A percentile compares a stretch with the other conserved stretches of the same genome.
phyloP scores from a whole-genome alignment of 2,113 vertebrate genomes.

The Epinephelus fuscoguttatus region DNA sequence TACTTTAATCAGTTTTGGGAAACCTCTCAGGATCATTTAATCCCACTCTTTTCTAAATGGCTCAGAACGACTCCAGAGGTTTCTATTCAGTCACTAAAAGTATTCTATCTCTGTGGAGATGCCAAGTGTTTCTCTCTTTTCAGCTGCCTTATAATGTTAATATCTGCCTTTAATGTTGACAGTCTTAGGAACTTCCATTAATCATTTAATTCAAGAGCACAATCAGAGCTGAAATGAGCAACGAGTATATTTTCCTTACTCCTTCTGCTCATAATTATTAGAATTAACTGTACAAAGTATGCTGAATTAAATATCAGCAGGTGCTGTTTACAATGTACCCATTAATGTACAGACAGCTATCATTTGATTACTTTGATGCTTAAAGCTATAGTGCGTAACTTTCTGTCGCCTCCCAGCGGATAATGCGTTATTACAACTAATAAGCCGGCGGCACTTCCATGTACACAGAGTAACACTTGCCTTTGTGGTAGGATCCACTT shows the following conservation, averaged over 20 bases:
- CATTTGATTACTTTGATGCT: not conserved
- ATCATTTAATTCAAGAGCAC: slow-evolving; percentile 27
- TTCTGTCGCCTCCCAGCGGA: no score
- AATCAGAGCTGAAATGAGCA: not conserved
- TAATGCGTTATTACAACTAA: no score
- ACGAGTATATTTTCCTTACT: not conserved
- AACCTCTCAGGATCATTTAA: slow-evolving; percentile 34
- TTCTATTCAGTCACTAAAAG: slow-evolving; percentile 32
- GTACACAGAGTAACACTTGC: no score
- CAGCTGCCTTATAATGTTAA: not conserved
- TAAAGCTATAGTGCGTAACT: no score
- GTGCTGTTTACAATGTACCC: not conserved
- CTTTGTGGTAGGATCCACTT: no score
- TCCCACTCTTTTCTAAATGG: slow-evolving; percentile 24
- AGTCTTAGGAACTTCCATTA: slow-evolving; percentile 16
- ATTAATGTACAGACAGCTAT: not conserved
- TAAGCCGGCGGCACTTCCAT: no score
- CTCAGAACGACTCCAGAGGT: slow-evolving; percentile 17
- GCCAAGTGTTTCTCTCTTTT: slow-evolving; percentile 8
- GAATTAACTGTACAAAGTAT: not conserved
- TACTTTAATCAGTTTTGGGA: slow-evolving; percentile 40
- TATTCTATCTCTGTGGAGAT: slow-evolving; percentile 21
- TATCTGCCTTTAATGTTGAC: slow-evolving; percentile 17
- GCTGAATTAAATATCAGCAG: not conserved
- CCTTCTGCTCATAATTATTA: not conserved